Percentiles rank a stretch among this genome's conserved stretches.
Conservation (phyloP, 2,888 invertebrate species). For the Heliconius hortense region DNA sequence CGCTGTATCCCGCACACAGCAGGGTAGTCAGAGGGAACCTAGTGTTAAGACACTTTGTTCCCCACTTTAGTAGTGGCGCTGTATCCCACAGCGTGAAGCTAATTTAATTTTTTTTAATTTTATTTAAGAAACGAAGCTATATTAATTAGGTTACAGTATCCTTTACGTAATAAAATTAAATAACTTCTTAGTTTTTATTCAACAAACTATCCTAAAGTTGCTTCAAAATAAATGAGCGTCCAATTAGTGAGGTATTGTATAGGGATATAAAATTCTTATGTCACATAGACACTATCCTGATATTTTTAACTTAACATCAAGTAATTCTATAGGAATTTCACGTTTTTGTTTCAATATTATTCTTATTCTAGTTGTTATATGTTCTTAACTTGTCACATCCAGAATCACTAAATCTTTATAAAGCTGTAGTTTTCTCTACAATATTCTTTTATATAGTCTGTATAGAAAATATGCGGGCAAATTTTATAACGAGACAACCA, state of each 20-base stretch:
- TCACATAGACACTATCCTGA: not conserved
- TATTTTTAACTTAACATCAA: too few relatives aligned
- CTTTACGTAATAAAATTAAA: not conserved
- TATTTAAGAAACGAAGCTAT: not conserved
- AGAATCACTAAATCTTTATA: not conserved
- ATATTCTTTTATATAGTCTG: not conserved
- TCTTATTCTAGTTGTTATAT: not conserved
- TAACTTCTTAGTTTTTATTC: not conserved
- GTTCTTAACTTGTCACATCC: not conserved
- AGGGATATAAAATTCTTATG: not conserved
- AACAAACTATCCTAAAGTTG: not conserved
- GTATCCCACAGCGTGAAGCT: too few relatives aligned
- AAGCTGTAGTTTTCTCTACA: not conserved
- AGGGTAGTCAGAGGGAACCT: too few relatives aligned
- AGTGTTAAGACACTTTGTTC: too few relatives aligned
- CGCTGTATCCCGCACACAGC: too few relatives aligned
- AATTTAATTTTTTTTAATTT: too few relatives aligned
- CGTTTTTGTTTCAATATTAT: too few relatives aligned
- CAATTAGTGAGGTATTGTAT: constrained; percentile 10
- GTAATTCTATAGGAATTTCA: too few relatives aligned
- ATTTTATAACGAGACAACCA: not conserved
- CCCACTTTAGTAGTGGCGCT: too few relatives aligned
- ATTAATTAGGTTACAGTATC: not conserved
- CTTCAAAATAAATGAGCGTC: constrained; percentile 16
- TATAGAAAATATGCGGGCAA: not conserved